A percentile compares a stretch with the other conserved stretches of the same genome.
Evolutionary conservation across 1,140 invertebrate genomes (phyloP).

Genomic region (Glomeris maerens): DNA sequence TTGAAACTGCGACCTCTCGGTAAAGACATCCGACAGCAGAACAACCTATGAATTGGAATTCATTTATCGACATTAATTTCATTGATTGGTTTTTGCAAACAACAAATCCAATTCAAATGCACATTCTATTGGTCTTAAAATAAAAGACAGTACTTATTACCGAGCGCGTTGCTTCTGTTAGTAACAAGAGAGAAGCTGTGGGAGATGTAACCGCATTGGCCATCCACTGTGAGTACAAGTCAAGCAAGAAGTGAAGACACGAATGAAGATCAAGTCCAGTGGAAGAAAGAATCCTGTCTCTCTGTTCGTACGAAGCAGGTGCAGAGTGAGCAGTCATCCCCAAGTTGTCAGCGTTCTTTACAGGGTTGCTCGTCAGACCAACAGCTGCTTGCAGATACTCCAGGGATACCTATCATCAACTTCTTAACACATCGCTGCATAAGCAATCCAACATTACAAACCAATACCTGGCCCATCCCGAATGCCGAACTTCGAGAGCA

Average conservation of each 20-base stretch:
- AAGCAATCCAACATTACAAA: no score
- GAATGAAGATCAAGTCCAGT: slow-evolving; percentile 63
- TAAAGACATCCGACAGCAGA: slow-evolving; percentile 52
- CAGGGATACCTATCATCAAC: slow-evolving; percentile 27
- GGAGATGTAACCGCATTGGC: slow-evolving; percentile 34
- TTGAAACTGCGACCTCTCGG: slow-evolving; percentile 48
- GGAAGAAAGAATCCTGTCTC: slow-evolving; percentile 17
- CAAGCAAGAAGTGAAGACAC: slow-evolving; percentile 68
- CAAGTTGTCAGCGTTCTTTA: no score
- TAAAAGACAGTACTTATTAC: slow-evolving; percentile 29
- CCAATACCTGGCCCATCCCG: no score
- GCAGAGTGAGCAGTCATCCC: no score
- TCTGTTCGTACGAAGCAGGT: slow-evolving; percentile 11
- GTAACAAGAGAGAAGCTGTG: slow-evolving; percentile 41
- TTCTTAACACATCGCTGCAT: no score
- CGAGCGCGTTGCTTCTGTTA: slow-evolving; percentile 51
- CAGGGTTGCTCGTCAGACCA: slow-evolving; percentile 3
- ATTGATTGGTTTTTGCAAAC: neutral
- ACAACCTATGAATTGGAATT: slow-evolving; percentile 26
- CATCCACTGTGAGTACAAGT: slow-evolving; percentile 62
- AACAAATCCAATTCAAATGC: neutral
- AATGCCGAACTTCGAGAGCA: no score
- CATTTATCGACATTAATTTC: slow-evolving; percentile 6
- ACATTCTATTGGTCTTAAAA: neutral
- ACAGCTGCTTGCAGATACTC: slow-evolving; percentile 34